Conservation (phyloP, 2,113 vertebrate species). For the Speoplatyrhinus poulsoni region DNA sequence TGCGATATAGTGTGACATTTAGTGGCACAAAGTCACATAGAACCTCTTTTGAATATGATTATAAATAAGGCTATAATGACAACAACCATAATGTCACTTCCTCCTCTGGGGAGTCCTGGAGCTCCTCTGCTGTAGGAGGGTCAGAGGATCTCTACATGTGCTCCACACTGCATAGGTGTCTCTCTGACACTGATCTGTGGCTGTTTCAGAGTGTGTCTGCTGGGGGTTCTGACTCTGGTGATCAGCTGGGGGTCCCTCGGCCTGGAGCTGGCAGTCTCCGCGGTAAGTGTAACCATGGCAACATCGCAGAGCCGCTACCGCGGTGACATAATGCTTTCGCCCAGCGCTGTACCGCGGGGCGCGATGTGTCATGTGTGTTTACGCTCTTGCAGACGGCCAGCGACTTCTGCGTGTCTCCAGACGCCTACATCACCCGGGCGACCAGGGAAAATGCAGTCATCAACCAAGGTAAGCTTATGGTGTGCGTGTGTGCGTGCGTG, state of each 20-base stretch:
- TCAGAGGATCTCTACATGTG: not conserved
- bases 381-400: conserved; percentile 81
- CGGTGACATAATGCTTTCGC: conserved; percentile 61
- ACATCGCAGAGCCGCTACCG: conserved; percentile 45
- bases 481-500: not conserved
- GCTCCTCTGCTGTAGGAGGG: not conserved
- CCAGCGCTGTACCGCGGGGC: conserved; percentile 34
- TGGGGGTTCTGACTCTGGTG: conserved; percentile 89
- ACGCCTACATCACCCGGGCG: conserved; percentile 84
- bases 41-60: not conserved
- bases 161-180: not conserved
- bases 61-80: not conserved
- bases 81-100: too few relatives aligned
- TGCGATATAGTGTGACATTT: too few relatives aligned
- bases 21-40: not conserved
- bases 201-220: conserved; percentile 85
- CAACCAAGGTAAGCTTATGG: conserved; percentile 75
- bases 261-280: conserved; percentile 85
- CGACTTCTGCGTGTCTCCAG: conserved; percentile 90
- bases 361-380: conserved; percentile 44
- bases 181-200: conserved; percentile 22
- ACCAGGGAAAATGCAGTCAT: conserved; percentile 85
- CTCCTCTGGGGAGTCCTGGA: not conserved
- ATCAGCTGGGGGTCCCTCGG: conserved; percentile 94
- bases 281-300: conserved; percentile 81